A percentile compares a stretch with the other conserved stretches of the same genome.
These are phyloP conservation scores for Pteropus rufus DNA, from an alignment of 2,797 vertebrate species.

Conservation along the genomic window DNA sequence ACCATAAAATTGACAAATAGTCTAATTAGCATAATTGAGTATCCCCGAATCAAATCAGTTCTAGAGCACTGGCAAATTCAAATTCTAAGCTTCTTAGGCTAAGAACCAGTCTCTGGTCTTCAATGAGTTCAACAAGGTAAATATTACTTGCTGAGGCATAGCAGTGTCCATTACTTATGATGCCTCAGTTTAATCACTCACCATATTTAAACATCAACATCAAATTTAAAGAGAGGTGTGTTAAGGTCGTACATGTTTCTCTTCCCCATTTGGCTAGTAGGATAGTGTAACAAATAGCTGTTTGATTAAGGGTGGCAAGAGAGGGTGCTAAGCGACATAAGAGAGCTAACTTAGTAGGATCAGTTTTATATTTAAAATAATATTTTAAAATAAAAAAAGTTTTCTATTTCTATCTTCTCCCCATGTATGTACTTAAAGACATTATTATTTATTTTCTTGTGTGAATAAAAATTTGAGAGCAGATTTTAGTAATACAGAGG, in stretches of 20 bases:
- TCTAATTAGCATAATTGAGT: background rate
- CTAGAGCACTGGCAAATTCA: background rate
- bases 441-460: slow-evolving; percentile 25
- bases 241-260: background rate
- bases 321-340: background rate
- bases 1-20: background rate
- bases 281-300: background rate
- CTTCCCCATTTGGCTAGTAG: background rate
- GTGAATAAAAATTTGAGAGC: background rate
- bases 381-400: background rate
- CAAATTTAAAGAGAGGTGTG: background rate
- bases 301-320: background rate
- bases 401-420: background rate
- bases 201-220: background rate
- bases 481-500: background rate
- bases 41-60: background rate
- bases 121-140: background rate
- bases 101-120: background rate
- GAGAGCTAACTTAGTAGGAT: background rate
- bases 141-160: background rate
- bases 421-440: background rate
- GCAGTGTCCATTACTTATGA: background rate
- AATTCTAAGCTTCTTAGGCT: background rate
- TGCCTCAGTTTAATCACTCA: background rate
- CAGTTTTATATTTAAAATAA: background rate